Percentiles rank a stretch among this genome's conserved stretches.
These are phyloP conservation scores for Bucco capensis DNA, from an alignment of 2,113 vertebrate species.

Conservation along the genomic window DNA sequence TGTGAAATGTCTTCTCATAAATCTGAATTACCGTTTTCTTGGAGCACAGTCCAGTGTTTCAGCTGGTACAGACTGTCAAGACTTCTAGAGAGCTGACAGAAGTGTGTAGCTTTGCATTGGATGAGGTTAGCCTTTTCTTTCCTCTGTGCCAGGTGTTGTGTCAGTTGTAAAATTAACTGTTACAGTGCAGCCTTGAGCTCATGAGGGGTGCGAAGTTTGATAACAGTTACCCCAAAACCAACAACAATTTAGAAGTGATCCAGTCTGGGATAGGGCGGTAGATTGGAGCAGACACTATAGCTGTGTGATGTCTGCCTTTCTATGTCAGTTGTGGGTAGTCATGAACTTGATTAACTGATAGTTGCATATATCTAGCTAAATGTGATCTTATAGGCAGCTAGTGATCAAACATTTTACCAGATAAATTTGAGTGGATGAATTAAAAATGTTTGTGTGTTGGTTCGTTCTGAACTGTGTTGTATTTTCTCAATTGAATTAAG, in stretches of 20 bases:
- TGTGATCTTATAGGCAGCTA: not conserved
- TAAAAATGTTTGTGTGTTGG: not conserved
- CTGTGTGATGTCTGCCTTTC: fast-evolving
- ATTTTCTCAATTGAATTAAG: not conserved
- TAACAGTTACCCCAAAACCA: not conserved
- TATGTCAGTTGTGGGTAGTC: not conserved
- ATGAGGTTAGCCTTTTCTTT: not conserved
- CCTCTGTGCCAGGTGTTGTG: not conserved
- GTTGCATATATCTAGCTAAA: not conserved
- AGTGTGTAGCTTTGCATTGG: not conserved
- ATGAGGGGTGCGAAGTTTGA: not conserved
- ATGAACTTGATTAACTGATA: not conserved
- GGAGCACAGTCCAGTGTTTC: not conserved
- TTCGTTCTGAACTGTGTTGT: not conserved
- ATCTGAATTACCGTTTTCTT: constrained; percentile 47
- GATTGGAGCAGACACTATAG: no score
- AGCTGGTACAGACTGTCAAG: not conserved
- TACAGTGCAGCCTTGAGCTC: not conserved
- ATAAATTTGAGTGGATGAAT: not conserved
- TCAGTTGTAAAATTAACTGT: not conserved
- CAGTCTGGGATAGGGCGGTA: not conserved
- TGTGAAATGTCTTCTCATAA: constrained; percentile 50
- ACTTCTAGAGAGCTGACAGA: not conserved
- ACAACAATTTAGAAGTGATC: not conserved
- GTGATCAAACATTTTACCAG: not conserved